phyloP scores from a whole-genome alignment of 2,888 invertebrate genomes.

The Stenodera caucasica region DNA sequence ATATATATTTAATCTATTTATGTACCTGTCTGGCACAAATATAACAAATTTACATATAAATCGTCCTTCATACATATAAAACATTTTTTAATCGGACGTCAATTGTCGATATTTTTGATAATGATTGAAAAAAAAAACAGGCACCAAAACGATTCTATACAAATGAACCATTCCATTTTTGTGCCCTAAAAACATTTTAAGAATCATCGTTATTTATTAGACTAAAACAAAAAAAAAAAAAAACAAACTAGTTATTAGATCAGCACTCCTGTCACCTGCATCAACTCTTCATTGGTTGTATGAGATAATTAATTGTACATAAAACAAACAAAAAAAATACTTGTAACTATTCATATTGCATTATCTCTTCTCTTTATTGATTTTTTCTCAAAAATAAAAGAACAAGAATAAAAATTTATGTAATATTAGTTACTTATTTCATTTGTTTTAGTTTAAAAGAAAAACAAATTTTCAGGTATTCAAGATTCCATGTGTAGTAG shows the following conservation, averaged over 20 bases:
- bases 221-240: neutral
- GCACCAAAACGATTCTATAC: conserved; percentile 7
- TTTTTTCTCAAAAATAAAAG: conserved; percentile 57
- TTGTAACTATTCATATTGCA: conserved; percentile 61
- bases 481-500: too few relatives aligned
- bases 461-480: too few relatives aligned
- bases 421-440: conserved; percentile 53
- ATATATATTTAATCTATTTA: neutral
- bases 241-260: conserved; percentile 42
- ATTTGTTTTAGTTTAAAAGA: too few relatives aligned
- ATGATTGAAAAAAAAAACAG: neutral
- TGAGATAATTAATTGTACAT: conserved; percentile 59
- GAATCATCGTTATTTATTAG: conserved; percentile 10
- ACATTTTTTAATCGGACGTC: neutral
- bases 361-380: conserved; percentile 57
- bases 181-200: conserved; percentile 19
- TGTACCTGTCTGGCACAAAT: conserved; percentile 23
- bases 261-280: conserved; percentile 53
- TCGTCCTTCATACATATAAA: neutral
- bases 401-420: conserved; percentile 57
- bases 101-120: conserved; percentile 10
- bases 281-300: conserved; percentile 54
- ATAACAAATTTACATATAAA: neutral
- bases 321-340: conserved; percentile 41
- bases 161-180: conserved; percentile 25